Conservation (phyloP, 2,797 vertebrate genomes). For the Argentina silus region DNA sequence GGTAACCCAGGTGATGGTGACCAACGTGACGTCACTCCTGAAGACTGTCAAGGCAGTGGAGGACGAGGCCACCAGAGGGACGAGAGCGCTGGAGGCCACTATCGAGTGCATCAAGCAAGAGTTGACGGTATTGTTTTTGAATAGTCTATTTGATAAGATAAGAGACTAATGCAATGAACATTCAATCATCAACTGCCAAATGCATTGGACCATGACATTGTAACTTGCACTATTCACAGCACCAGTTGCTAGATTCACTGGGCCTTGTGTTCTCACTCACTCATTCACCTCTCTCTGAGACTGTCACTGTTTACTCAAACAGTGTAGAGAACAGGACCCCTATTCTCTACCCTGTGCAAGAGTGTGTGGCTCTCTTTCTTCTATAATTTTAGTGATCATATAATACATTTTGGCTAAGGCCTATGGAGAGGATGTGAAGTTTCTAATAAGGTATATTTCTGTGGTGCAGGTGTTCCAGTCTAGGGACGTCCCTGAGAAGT, state of each 20-base stretch:
- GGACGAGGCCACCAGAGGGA: slow-evolving; percentile 96
- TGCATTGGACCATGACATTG: no score
- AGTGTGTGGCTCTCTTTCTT: no score
- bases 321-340: no score
- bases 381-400: no score
- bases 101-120: slow-evolving; percentile 98
- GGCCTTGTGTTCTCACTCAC: no score
- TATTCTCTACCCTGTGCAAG: no score
- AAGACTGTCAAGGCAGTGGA: slow-evolving; percentile 98
- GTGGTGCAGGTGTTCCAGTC: slow-evolving; percentile 88
- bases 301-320: no score
- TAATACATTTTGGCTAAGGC: neutral
- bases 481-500: slow-evolving; percentile 86
- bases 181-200: no score
- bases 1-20: slow-evolving; percentile 92
- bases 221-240: no score
- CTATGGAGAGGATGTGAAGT: neutral
- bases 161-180: neutral
- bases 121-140: slow-evolving; percentile 79
- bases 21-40: slow-evolving; percentile 95
- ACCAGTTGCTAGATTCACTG: no score
- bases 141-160: neutral
- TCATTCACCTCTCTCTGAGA: no score
- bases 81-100: slow-evolving; percentile 93
- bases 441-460: neutral